A percentile compares a stretch with the other conserved stretches of the same genome.
phyloP scores from a whole-genome alignment of 2,888 invertebrate genomes.

The Nasonia oneida region DNA sequence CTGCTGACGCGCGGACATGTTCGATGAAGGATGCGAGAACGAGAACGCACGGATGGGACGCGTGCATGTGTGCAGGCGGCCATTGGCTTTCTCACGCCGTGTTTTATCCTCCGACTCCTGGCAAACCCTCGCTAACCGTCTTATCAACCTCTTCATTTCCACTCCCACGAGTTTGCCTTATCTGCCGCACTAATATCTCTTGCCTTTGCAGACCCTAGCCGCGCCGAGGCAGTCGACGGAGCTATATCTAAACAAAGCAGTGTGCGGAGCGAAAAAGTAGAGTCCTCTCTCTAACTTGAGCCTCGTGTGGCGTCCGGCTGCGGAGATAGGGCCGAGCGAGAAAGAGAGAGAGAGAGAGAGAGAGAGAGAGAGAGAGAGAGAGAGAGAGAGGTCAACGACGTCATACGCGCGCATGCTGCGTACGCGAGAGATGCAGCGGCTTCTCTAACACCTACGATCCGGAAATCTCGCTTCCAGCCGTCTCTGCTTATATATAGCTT shows the following conservation, averaged over 20 bases:
- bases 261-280: neutral
- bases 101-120: neutral
- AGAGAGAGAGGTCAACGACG: conserved; percentile 60
- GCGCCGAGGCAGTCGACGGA: neutral
- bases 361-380: conserved; percentile 36
- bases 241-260: neutral
- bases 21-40: neutral
- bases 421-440: conserved; percentile 37
- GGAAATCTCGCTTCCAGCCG: conserved; percentile 46
- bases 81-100: neutral
- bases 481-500: neutral
- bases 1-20: neutral
- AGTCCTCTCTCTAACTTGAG: neutral
- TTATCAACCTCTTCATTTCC: neutral
- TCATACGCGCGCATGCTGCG: conserved; percentile 46
- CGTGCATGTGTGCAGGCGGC: neutral
- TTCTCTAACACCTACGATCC: conserved; percentile 56
- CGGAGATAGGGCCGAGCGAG: conserved; percentile 11
- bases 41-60: neutral
- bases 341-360: conserved; percentile 39
- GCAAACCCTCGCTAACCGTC: neutral
- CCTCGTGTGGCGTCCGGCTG: conserved; percentile 10
- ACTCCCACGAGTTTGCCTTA: neutral
- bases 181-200: conserved; percentile 47
- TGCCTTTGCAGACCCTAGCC: conserved; percentile 37